A percentile compares a stretch with the other conserved stretches of the same genome.
Evolutionary conservation across 64 coral and sea anemone species (phyloP).

Genomic region (Dendrophyllia cribrosa): DNA sequence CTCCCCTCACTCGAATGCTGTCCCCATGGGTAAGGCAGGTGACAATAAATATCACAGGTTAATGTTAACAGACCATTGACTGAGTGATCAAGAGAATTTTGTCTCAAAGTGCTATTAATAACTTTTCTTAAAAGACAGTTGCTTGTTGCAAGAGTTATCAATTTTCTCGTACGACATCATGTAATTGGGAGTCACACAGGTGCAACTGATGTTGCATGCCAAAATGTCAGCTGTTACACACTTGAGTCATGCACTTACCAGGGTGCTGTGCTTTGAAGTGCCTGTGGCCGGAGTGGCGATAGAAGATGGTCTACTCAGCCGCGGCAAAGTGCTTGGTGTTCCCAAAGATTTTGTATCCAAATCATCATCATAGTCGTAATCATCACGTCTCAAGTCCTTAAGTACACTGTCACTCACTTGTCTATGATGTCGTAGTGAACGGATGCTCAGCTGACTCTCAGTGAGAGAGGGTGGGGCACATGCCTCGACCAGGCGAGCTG

Average conservation of each 20-base stretch:
- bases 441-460: not conserved
- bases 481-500: slow-evolving; percentile 75
- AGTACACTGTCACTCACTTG: slow-evolving; percentile 69
- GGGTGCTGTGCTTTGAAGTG: slow-evolving; percentile 54
- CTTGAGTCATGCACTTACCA: slow-evolving; percentile 21
- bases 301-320: slow-evolving; percentile 69
- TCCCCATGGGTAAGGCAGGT: no score
- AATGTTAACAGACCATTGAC: no score
- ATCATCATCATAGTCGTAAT: slow-evolving; percentile 50
- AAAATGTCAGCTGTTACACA: no score
- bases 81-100: no score
- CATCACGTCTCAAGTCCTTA: slow-evolving; percentile 27
- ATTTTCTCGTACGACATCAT: no score
- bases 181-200: no score
- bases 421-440: slow-evolving; percentile 43
- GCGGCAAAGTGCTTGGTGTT: slow-evolving; percentile 55
- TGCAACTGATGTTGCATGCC: no score
- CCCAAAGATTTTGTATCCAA: slow-evolving; percentile 38
- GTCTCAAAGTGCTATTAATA: no score
- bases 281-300: slow-evolving; percentile 59
- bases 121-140: no score
- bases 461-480: slow-evolving; percentile 57
- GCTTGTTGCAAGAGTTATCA: no score
- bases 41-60: no score
- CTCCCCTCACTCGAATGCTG: no score